These are phyloP conservation scores for Entomyzon cyanotis DNA, from an alignment of 2,113 vertebrate species.

Conservation along the genomic window DNA sequence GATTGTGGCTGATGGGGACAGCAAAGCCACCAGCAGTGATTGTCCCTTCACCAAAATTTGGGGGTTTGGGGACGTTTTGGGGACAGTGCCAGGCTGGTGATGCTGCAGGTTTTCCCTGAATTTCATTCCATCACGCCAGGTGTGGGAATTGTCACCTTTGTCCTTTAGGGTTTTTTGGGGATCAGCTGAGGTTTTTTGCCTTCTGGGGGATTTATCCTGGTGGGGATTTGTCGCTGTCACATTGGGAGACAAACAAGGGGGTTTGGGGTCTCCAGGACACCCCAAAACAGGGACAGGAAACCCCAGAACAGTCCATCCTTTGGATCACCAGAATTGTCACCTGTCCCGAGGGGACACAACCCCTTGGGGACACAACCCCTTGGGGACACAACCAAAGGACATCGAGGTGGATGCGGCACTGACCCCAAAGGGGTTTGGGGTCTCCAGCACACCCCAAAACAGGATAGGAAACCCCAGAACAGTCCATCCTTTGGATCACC, in stretches of 20 bases:
- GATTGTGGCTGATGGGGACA: background rate
- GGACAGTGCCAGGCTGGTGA: no score
- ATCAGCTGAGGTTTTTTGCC: background rate
- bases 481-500: no score
- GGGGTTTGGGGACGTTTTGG: no score
- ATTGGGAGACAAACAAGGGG: accelerated
- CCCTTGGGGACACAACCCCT: no score
- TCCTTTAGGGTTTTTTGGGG: background rate
- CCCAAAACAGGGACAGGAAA: no score
- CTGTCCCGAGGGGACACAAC: background rate
- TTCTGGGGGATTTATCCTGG: background rate
- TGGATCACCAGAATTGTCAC: accelerated
- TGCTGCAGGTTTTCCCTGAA: accelerated
- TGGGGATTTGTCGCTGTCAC: background rate
- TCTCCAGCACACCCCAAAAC: no score
- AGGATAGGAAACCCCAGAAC: no score
- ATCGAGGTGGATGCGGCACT: no score
- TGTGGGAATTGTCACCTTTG: background rate
- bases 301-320: no score
- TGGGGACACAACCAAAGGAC: no score
- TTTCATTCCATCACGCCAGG: accelerated
- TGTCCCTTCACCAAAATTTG: background rate
- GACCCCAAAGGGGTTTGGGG: no score
- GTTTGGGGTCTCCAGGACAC: no score
- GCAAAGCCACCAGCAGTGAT: background rate